Evolutionary conservation across 2,113 vertebrate genomes (phyloP), one percentile per base, ranked within the genome.

Genomic region (Neolamprologus tretocephalus): DNA sequence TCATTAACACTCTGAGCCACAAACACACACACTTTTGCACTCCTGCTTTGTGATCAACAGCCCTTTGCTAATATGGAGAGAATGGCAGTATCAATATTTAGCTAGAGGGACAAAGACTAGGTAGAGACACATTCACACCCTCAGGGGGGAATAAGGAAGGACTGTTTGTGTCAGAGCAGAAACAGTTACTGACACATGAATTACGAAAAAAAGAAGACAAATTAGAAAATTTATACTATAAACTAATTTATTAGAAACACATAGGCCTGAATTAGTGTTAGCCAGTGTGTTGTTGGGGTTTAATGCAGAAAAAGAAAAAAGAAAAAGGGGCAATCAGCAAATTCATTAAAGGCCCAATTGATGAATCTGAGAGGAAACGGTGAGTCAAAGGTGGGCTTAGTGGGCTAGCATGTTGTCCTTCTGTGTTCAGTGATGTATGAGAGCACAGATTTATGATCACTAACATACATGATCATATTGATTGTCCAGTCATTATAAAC

Each of bases 61-160:
- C 71, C 84, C 85, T 87, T 90, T 87, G 86, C 68, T 94, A 92
- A 94, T 92, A 90, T 80, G 81, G 66, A 87, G 93, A 86, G 86
- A 92, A 84, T 91, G 80, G 45, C 87, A 54, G 21, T 87, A 90
- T 95, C 80, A 95, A 95, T 94, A 93, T 90, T 94, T 93, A 91
- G 95, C 90, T 80, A 83, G 66, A 61, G 81, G 63, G 80, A 82
- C 21, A 31, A 21, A 87, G 57, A 85, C 57, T 81, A 71, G 81
- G 83, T 53, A 71, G 87, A 88, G 63, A 82, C 86, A 86, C 55
- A 82, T 75, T 61, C 68, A 79, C 53, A 81, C 26, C 71, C 87
- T 84, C 55, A 33, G 3, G 71, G 83, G 79, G 73, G 71, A 73
- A 55, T 40, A 80, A 91, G 57, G 23, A 73, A 31, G 42, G 61